Evolutionary conservation across 1,140 invertebrate species (phyloP), one percentile per base, ranked within the genome.

Genomic region (Bombus consobrinus): DNA sequence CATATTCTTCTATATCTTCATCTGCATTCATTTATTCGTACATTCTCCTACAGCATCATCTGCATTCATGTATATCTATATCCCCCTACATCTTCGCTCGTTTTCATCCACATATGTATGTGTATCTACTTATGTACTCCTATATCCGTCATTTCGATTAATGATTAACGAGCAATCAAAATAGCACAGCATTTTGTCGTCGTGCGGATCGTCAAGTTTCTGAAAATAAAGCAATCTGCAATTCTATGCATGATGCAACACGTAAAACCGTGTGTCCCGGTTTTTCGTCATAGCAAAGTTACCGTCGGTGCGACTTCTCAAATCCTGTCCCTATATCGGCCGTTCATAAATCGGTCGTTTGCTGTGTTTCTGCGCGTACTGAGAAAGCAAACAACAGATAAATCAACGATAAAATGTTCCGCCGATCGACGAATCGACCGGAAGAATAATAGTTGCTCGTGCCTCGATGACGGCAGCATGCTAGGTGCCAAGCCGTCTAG

Each of bases 401-500:
- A 88, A 88, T 88, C 85, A 84, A 64, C 80, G 85, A 89, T 89
- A 87, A 90, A 90, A 90, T 86, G 88, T 43, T 81, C 62, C 64
- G 74, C 37, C 85, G 89, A 90, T 90, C 80, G 87, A 89, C 75
- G 87, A 89, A 82, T 87, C 77, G 85, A 69, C 88, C 89, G 89
- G 81, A 90, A 90, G 88, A 90, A 90, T 90, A 90, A 90, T 90
- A 90, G 72, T 85, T 85, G 87, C n/a, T 10, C 41, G 81, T 68
- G 82, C 41, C 69, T 53, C 73, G 88, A 87, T 86, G 87, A 86
- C 78, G 88, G 83, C 84, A 77, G 59, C 59, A 68, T 53, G 64
- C 22, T 68, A 77, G 88, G 88, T 89, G 88, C 88, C 88, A 89
- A 87, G 88, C 88, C 77, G 88, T 89, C 88, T 89, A 83, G 87